A percentile compares a stretch with the other conserved stretches of the same genome.
Evolutionary conservation across 2,797 vertebrate genomes (phyloP).

Genomic region (Leuciscus waleckii): DNA sequence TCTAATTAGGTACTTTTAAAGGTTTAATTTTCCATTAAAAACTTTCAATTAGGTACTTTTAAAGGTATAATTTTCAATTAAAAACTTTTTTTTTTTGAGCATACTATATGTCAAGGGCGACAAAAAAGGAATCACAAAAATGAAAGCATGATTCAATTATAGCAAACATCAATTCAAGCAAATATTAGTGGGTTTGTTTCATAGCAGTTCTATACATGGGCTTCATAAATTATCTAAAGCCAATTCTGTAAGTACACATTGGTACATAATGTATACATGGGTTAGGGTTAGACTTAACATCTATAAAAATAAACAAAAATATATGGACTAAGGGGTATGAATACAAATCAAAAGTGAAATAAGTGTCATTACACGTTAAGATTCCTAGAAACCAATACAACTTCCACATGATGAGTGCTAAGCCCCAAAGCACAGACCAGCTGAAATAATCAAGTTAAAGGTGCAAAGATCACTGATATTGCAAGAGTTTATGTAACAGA

Average conservation of each 20-base stretch:
- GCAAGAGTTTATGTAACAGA: slow-evolving; percentile 19
- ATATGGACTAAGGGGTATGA: neutral
- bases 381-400: slow-evolving; percentile 25
- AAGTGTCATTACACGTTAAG: neutral
- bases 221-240: neutral
- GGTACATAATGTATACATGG: neutral
- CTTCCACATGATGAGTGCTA: neutral
- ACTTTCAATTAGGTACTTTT: neutral
- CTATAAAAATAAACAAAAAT: neutral
- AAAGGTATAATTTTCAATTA: neutral
- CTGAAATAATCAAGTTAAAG: slow-evolving; percentile 40
- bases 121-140: neutral
- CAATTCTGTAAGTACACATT: neutral
- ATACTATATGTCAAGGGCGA: neutral
- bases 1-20: neutral
- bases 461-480: slow-evolving; percentile 30
- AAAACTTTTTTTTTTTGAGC: neutral
- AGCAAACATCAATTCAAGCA: neutral
- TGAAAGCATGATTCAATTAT: neutral
- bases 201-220: neutral
- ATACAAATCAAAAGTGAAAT: slow-evolving; percentile 18
- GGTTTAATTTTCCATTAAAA: neutral
- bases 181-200: neutral
- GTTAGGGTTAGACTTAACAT: no score
- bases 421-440: slow-evolving; percentile 1